These are phyloP conservation scores for Drosophila sucinea DNA, from an alignment of 1,140 invertebrate species.

Conservation along the genomic window DNA sequence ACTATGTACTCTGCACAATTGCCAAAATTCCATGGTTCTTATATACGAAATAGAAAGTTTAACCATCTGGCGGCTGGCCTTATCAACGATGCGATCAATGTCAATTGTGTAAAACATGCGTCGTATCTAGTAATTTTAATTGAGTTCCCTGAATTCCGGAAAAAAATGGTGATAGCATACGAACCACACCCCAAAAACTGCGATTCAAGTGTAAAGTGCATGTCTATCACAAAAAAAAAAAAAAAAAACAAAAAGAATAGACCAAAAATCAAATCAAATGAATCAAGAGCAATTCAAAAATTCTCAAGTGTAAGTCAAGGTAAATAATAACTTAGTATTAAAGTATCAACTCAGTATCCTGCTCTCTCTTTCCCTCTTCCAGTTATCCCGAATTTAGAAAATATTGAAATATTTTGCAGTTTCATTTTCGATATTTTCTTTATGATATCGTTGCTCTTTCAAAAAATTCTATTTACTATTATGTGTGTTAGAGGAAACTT, in stretches of 20 bases:
- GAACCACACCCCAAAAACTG: constrained; percentile 52
- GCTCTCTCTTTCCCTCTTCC: too few relatives aligned
- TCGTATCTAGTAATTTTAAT: constrained; percentile 54
- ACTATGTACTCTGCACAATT: constrained; percentile 61
- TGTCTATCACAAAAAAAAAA: not conserved
- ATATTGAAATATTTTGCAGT: not conserved
- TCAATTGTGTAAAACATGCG: constrained; percentile 53
- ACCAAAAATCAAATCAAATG: not conserved
- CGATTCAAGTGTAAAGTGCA: constrained; percentile 57
- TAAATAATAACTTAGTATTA: not conserved
- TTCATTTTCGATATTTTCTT: constrained; percentile 3
- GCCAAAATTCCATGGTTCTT: constrained; percentile 54
- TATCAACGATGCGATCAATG: constrained; percentile 41
- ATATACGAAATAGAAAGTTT: constrained; percentile 48
- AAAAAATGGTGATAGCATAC: constrained; percentile 48
- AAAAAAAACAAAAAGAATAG: not conserved
- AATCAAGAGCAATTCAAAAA: not conserved
- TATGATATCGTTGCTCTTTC: constrained; percentile 11
- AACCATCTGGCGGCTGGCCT: constrained; percentile 15
- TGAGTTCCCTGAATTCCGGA: constrained; percentile 62
- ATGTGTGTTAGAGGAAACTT: not conserved
- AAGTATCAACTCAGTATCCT: too few relatives aligned
- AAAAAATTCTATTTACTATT: not conserved
- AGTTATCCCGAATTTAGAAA: too few relatives aligned
- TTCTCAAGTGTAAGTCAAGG: constrained; percentile 6